Conservation (phyloP, 2,888 invertebrate genomes). For the Tetragnatha montana region DNA sequence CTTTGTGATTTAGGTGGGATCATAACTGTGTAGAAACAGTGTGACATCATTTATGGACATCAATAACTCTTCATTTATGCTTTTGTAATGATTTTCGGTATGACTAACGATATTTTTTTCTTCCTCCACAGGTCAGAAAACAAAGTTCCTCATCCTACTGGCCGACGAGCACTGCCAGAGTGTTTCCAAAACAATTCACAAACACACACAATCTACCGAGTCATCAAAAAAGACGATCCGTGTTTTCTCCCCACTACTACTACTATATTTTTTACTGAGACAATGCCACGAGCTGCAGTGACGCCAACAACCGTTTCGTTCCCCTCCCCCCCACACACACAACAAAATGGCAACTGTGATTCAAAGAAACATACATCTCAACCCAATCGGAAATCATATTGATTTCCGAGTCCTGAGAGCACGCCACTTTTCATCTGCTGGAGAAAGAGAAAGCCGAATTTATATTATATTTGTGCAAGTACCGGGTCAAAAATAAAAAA, state of each 20-base stretch:
- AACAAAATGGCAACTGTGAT: slow-evolving; percentile 14
- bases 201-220: slow-evolving; percentile 15
- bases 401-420: slow-evolving; percentile 3
- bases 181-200: slow-evolving; percentile 31
- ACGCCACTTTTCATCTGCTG: not conserved
- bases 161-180: slow-evolving; percentile 58
- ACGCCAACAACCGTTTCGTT: slow-evolving; percentile 12
- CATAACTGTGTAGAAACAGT: too few species aligned
- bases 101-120: slow-evolving; percentile 4
- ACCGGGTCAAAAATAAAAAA: not conserved
- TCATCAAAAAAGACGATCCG: slow-evolving; percentile 26
- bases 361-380: slow-evolving; percentile 1
- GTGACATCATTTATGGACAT: too few species aligned
- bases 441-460: not conserved
- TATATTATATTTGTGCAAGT: not conserved
- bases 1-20: too few species aligned
- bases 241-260: not conserved
- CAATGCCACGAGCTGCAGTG: slow-evolving; percentile 12
- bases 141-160: slow-evolving; percentile 65
- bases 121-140: slow-evolving; percentile 54
- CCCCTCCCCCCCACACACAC: not conserved
- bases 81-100: not conserved
- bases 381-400: slow-evolving; percentile 14
- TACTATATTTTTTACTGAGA: slow-evolving; percentile 27
- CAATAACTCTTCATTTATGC: too few species aligned